Percentiles rank a stretch among this genome's conserved stretches.
Conservation (phyloP, 2,113 vertebrate species). For the Rhinolophus ferrumequinum region DNA sequence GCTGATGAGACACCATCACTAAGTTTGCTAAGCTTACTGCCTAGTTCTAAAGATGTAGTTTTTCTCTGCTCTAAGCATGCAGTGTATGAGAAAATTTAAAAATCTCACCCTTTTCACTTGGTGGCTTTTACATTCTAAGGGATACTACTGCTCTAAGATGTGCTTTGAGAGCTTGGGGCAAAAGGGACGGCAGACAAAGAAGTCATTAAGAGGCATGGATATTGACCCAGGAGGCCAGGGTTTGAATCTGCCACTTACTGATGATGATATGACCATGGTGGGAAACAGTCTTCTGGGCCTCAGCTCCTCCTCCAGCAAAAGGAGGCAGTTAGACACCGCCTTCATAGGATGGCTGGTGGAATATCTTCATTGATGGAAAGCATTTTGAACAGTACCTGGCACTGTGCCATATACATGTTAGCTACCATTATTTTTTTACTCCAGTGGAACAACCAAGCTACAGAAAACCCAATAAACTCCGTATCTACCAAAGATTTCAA, state of each 20-base stretch:
- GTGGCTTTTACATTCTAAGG: background rate
- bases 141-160: background rate
- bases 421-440: background rate
- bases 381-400: background rate
- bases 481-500: background rate
- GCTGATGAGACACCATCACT: background rate
- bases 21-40: background rate
- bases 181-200: background rate
- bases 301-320: background rate
- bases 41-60: background rate
- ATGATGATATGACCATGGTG: too few relatives aligned
- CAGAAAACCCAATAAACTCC: background rate
- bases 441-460: background rate
- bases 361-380: background rate
- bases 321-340: background rate
- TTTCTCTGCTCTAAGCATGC: background rate
- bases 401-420: background rate
- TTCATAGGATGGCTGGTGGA: background rate
- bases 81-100: background rate
- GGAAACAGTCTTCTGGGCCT: background rate
- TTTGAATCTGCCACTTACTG: background rate
- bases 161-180: background rate
- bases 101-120: background rate
- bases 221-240: too few relatives aligned
- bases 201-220: rapidly evolving